Percentiles rank a stretch among this genome's conserved stretches.
Evolutionary conservation across 1,140 invertebrate genomes (phyloP).

Genomic region (Trypoxylus dichotomus): DNA sequence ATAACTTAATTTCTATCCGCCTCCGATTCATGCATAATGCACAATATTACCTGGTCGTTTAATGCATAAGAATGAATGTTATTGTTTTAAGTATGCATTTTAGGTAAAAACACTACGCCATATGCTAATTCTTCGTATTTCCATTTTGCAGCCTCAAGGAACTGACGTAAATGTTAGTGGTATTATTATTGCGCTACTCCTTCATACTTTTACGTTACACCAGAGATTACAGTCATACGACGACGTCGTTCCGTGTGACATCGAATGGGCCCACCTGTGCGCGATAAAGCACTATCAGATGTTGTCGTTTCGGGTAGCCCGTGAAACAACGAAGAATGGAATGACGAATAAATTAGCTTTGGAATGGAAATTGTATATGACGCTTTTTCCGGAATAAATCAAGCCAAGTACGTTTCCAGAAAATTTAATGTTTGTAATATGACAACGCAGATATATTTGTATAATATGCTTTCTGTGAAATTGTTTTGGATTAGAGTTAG

Average conservation of each 20-base stretch:
- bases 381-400: conserved; percentile 11
- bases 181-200: not conserved
- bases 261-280: not conserved
- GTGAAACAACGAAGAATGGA: not conserved
- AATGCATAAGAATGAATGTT: too few species aligned
- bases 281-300: not conserved
- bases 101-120: too few species aligned
- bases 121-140: too few species aligned
- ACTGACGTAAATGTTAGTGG: not conserved
- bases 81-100: too few species aligned
- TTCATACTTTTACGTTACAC: not conserved
- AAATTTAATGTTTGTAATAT: not conserved
- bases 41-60: too few species aligned
- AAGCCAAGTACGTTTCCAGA: not conserved
- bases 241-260: too few species aligned
- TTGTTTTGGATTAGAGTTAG: not conserved
- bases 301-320: not conserved
- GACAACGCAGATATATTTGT: not conserved
- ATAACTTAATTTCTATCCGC: too few species aligned
- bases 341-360: conserved; percentile 25
- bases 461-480: not conserved
- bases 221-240: not conserved
- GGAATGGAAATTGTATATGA: conserved; percentile 17
- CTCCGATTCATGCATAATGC: too few species aligned
- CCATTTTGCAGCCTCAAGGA: not conserved